These are phyloP conservation scores for Athrips mouffetella DNA, from an alignment of 2,888 invertebrate species.

Conservation along the genomic window DNA sequence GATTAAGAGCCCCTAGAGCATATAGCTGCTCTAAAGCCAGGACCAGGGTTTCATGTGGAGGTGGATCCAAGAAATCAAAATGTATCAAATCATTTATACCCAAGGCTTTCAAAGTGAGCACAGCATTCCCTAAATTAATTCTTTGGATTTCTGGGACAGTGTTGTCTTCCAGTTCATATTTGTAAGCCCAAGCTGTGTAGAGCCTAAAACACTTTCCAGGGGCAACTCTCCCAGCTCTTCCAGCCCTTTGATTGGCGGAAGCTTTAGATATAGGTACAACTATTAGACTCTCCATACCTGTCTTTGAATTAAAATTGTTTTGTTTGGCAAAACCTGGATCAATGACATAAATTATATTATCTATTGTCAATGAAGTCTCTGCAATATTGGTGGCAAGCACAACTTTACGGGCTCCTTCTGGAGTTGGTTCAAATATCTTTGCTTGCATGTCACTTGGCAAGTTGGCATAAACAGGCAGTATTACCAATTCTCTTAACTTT, in stretches of 20 bases:
- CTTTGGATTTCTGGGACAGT: conserved; percentile 99
- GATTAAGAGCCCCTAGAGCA: conserved; percentile 97
- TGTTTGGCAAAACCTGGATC: conserved; percentile 99
- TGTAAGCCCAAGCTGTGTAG: conserved; percentile 99
- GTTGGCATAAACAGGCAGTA: conserved; percentile 98
- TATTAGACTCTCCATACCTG: conserved; percentile 98
- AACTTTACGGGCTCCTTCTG: conserved; percentile 96
- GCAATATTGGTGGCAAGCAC: conserved; percentile 99
- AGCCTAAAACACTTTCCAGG: conserved; percentile 98
- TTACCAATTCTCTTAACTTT: conserved; percentile 93
- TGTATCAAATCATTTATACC: conserved; percentile 98
- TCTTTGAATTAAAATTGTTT: conserved; percentile 98
- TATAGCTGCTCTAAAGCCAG: conserved; percentile 98
- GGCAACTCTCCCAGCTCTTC: conserved; percentile 96
- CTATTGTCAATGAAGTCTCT: conserved; percentile 99
- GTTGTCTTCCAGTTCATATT: conserved; percentile 98
- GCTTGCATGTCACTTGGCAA: conserved; percentile 99
- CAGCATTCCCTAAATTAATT: conserved; percentile 98
- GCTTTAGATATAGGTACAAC: conserved; percentile 99
- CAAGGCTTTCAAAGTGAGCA: conserved; percentile 95
- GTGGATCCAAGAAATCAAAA: conserved; percentile 99
- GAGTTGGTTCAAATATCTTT: conserved; percentile 98
- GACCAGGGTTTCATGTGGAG: conserved; percentile 95
- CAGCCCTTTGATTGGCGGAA: conserved; percentile 98
- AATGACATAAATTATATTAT: conserved; percentile 98